Evolutionary conservation across 2,797 vertebrate genomes (phyloP).

Genomic region (Chloroceryle amazona): DNA sequence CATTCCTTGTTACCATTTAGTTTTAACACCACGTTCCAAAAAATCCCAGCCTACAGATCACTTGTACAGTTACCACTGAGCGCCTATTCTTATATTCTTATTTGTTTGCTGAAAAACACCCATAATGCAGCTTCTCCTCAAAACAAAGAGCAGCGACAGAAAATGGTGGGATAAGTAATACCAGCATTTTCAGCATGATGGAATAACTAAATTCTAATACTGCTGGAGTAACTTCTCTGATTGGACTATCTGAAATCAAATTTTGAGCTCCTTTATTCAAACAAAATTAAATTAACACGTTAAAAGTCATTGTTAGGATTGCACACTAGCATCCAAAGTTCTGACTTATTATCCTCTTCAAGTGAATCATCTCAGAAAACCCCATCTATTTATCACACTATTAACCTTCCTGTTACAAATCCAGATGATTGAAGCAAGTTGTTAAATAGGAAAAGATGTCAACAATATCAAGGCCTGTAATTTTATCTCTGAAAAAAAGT

Average conservation of each 20-base stretch:
- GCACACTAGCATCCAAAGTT: neutral
- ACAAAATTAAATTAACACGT: neutral
- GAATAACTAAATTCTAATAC: neutral
- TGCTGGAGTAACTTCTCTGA: neutral
- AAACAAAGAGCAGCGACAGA: neutral
- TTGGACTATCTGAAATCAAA: neutral
- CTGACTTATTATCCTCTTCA: neutral
- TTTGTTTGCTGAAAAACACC: neutral
- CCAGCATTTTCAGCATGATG: neutral
- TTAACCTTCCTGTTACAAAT: neutral
- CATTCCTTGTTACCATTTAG: neutral
- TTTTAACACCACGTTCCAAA: neutral
- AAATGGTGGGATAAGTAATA: neutral
- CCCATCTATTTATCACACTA: neutral
- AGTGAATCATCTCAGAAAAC: neutral
- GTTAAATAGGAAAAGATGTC: neutral
- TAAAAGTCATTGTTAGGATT: neutral
- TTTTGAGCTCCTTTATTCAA: neutral
- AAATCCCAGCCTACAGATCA: neutral
- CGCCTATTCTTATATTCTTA: neutral
- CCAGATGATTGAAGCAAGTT: neutral
- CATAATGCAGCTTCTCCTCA: neutral
- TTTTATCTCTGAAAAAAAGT: neutral
- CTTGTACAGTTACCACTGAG: neutral
- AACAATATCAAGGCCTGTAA: neutral